Percentiles rank a stretch among this genome's conserved stretches.
These are phyloP conservation scores for Octopus sinensis DNA, from an alignment of 1,140 invertebrate genomes.

Conservation along the genomic window DNA sequence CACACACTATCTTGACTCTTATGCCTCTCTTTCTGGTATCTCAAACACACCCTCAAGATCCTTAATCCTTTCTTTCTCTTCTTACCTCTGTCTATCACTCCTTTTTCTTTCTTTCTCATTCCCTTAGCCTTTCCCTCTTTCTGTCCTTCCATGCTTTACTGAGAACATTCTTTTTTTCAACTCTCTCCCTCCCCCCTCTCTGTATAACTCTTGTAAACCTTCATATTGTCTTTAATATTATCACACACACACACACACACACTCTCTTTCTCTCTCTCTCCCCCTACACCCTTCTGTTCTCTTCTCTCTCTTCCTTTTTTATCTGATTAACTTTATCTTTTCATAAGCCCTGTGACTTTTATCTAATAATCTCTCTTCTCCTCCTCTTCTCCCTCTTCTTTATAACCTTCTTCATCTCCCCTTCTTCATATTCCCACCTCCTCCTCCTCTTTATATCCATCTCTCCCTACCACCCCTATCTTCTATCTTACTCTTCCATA, in stretches of 20 bases:
- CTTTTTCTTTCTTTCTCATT: conserved; percentile 20
- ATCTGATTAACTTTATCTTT: neutral
- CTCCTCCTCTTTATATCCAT: neutral
- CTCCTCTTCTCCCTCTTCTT: neutral
- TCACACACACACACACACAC: neutral
- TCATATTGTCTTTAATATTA: neutral
- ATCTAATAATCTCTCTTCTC: conserved; percentile 14
- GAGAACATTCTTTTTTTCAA: neutral
- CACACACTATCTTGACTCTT: neutral
- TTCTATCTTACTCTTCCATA: conserved; percentile 8
- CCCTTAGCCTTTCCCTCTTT: conserved; percentile 16
- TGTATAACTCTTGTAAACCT: neutral
- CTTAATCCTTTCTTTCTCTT: conserved; percentile 17
- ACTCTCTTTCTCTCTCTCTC: neutral
- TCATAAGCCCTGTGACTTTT: neutral
- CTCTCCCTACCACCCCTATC: neutral
- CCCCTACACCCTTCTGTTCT: neutral
- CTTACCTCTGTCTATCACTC: conserved; percentile 20
- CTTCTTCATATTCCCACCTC: neutral
- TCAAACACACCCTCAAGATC: neutral
- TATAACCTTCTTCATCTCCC: neutral
- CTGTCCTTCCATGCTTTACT: conserved; percentile 10
- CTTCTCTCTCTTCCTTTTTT: neutral
- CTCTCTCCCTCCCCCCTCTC: conserved; percentile 10
- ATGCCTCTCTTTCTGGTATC: neutral